Percentiles rank a stretch among this genome's conserved stretches.
phyloP scores from a whole-genome alignment of 2,888 invertebrate genomes.

The Aphidoletes aphidimyza region DNA sequence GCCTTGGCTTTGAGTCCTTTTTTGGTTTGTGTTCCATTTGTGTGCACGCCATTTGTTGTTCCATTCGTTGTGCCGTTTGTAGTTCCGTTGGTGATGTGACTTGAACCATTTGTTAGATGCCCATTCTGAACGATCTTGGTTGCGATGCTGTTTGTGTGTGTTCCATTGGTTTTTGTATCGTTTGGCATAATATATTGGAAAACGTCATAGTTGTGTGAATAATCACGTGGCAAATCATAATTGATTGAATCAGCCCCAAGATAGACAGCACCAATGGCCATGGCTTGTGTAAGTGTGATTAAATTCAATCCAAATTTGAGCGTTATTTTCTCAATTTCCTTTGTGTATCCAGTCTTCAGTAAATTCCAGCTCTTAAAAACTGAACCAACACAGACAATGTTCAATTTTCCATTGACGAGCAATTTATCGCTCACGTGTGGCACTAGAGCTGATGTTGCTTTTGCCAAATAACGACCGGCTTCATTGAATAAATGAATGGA shows the following conservation, averaged over 20 bases:
- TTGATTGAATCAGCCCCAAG: conserved; percentile 79
- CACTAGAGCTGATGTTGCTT: conserved; percentile 73
- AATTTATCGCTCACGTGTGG: conserved; percentile 71
- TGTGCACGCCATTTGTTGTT: background rate
- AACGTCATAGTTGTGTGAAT: conserved; percentile 74
- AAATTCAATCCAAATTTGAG: conserved; percentile 69
- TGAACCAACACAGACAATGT: conserved; percentile 91
- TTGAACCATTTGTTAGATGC: background rate
- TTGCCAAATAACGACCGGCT: conserved; percentile 75
- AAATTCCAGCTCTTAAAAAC: conserved; percentile 94
- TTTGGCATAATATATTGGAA: conserved; percentile 67
- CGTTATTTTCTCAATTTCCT: conserved; percentile 67
- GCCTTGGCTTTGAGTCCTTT: background rate
- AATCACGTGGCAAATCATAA: conserved; percentile 75
- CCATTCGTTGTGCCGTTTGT: conserved; percentile 5
- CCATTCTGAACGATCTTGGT: background rate
- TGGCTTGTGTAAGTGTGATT: conserved; percentile 76
- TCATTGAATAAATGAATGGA: conserved; percentile 76
- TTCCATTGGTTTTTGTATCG: background rate
- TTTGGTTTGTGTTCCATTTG: background rate
- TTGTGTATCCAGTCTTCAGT: conserved; percentile 76
- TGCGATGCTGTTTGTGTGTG: background rate
- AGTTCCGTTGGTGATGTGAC: too few species aligned
- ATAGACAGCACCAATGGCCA: conserved; percentile 88
- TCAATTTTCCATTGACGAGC: conserved; percentile 67